Evolutionary conservation across 2,797 vertebrate genomes (phyloP).

Genomic region (Sebastes vulpes): DNA sequence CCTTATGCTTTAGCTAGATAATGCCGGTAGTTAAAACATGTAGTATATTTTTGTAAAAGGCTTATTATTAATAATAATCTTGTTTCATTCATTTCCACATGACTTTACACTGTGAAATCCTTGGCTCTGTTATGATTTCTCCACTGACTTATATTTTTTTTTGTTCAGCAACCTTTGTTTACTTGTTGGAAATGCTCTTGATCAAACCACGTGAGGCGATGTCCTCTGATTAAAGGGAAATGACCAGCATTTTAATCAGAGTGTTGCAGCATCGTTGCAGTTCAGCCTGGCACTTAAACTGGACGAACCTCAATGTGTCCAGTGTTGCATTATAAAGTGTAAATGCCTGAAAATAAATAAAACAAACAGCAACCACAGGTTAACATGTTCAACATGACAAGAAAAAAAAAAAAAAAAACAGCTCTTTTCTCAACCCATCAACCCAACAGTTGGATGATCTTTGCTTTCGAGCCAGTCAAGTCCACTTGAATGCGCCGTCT

Average conservation of each 20-base stretch:
- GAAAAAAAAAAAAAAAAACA: conserved; percentile 71
- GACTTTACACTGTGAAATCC: background rate
- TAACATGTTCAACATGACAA: conserved; percentile 60
- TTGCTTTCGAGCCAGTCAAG: conserved; percentile 99
- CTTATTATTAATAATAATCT: background rate
- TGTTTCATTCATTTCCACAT: background rate
- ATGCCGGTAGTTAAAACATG: background rate
- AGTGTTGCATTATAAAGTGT: conserved; percentile 89
- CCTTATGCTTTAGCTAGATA: background rate
- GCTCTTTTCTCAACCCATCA: conserved; percentile 84
- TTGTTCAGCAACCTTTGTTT: conserved; percentile 3
- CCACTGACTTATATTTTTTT: background rate
- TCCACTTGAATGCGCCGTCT: conserved; percentile 91
- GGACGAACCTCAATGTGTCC: conserved; percentile 90
- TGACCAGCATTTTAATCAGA: conserved; percentile 78
- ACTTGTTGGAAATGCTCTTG: conserved; percentile 40
- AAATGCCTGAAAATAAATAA: conserved; percentile 79
- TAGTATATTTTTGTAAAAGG: background rate
- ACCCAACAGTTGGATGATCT: conserved; percentile 96
- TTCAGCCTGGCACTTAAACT: conserved; percentile 93
- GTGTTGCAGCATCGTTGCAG: conserved; percentile 85
- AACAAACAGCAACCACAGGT: conserved; percentile 74
- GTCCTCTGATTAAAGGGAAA: conserved; percentile 59
- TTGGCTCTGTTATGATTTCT: background rate
- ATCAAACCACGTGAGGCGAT: conserved; percentile 16